A percentile compares a stretch with the other conserved stretches of the same genome.
These are phyloP conservation scores for Pelochelys cantorii DNA, from an alignment of 2,797 vertebrate species.

Conservation along the genomic window DNA sequence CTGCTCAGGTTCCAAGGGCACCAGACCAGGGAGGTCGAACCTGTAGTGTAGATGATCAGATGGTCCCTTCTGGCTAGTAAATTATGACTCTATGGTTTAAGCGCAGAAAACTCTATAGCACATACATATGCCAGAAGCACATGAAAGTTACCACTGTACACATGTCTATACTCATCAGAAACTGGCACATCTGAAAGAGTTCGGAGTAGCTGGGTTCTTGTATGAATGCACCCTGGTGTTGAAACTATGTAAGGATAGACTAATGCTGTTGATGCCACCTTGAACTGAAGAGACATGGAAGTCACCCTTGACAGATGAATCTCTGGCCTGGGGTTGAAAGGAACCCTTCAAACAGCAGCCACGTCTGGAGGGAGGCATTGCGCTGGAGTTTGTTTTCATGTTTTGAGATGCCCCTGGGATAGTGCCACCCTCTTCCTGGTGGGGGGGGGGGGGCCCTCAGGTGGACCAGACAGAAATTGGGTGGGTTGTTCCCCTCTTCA, in stretches of 20 bases:
- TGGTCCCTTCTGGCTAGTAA: neutral
- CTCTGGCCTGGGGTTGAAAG: neutral
- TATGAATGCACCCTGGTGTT: neutral
- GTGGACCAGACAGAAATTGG: too few species aligned
- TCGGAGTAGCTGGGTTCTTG: neutral
- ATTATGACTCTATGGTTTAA: too few species aligned
- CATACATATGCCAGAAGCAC: too few species aligned
- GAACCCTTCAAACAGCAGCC: neutral
- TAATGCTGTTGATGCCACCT: neutral
- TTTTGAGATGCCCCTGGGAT: too few species aligned
- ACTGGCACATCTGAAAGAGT: too few species aligned
- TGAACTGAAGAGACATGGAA: neutral
- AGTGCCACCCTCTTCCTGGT: too few species aligned
- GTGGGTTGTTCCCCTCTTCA: too few species aligned
- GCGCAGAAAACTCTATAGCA: too few species aligned
- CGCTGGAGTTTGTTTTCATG: neutral
- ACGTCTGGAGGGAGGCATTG: neutral
- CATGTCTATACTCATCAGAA: neutral
- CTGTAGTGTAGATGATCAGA: neutral
- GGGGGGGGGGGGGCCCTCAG: too few species aligned
- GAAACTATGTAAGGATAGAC: neutral
- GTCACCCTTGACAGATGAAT: neutral
- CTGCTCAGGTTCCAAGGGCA: too few species aligned
- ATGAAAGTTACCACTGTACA: neutral
- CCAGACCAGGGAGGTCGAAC: too few species aligned